These are phyloP conservation scores for Operophtera brumata DNA, from an alignment of 2,888 invertebrate genomes.

Conservation along the genomic window DNA sequence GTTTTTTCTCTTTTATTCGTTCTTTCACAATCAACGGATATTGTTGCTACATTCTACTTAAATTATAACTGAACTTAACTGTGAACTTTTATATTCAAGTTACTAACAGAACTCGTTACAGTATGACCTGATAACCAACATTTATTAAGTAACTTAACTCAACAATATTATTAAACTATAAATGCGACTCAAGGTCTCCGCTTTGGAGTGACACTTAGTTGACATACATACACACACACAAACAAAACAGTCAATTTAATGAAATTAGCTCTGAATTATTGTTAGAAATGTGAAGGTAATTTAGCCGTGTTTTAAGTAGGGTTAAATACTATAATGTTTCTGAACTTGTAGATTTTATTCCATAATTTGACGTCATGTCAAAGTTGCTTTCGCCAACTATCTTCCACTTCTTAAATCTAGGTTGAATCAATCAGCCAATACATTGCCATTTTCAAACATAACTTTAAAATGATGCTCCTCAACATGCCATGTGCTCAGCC, in stretches of 20 bases:
- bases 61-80: slow-evolving; percentile 11
- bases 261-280: slow-evolving; percentile 11
- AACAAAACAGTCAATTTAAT: slow-evolving; percentile 7
- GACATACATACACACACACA: slow-evolving; percentile 12
- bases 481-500: slow-evolving; percentile 4
- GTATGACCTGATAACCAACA: slow-evolving; percentile 29
- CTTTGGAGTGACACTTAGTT: slow-evolving; percentile 19
- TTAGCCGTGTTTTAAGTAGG: slow-evolving; percentile 8
- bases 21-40: no score
- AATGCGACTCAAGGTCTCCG: slow-evolving; percentile 19
- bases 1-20: no score
- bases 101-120: slow-evolving; percentile 18
- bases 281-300: slow-evolving; percentile 6
- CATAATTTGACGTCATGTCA: no score
- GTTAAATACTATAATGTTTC: neutral
- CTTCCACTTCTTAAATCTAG: no score
- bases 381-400: no score
- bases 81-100: slow-evolving; percentile 22
- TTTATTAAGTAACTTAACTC: slow-evolving; percentile 22
- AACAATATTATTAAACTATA: slow-evolving; percentile 20
- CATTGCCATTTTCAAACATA: no score
- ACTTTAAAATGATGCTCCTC: neutral
- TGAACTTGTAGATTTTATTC: no score
- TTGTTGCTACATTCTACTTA: neutral
- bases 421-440: no score